Conservation (phyloP, 2,888 invertebrate species). For the Ctenicera cuprea region DNA sequence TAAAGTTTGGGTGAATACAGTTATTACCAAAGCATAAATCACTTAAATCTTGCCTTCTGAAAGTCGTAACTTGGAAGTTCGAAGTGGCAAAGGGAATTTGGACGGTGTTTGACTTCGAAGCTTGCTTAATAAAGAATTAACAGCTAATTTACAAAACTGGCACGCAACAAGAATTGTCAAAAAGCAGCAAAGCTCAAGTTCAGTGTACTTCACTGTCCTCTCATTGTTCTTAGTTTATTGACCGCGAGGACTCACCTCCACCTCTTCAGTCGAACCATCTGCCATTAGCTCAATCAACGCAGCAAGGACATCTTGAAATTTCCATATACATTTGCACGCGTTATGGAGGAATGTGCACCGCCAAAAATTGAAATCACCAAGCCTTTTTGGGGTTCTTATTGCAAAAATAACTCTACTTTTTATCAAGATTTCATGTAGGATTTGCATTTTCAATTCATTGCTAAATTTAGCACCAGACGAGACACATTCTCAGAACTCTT, state of each 20-base stretch:
- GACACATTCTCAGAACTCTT: neutral
- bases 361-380: neutral
- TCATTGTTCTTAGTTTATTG: constrained; percentile 48
- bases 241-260: constrained; percentile 34
- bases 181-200: constrained; percentile 37
- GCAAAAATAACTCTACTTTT: neutral
- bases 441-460: constrained; percentile 11
- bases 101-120: constrained; percentile 14
- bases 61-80: neutral
- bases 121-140: constrained; percentile 36
- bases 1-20: constrained; percentile 10
- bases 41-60: neutral
- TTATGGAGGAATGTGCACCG: neutral
- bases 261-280: constrained; percentile 34
- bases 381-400: neutral
- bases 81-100: constrained; percentile 8
- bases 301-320: constrained; percentile 28
- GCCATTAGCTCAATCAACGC: constrained; percentile 33
- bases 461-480: constrained; percentile 18
- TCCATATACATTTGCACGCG: constrained; percentile 17
- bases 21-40: constrained; percentile 24
- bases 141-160: constrained; percentile 29
- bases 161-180: constrained; percentile 40
- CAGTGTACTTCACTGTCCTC: constrained; percentile 40
- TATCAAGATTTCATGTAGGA: constrained; percentile 8